Conservation (phyloP, 1,140 invertebrate genomes). For the Drosophila saltans region DNA sequence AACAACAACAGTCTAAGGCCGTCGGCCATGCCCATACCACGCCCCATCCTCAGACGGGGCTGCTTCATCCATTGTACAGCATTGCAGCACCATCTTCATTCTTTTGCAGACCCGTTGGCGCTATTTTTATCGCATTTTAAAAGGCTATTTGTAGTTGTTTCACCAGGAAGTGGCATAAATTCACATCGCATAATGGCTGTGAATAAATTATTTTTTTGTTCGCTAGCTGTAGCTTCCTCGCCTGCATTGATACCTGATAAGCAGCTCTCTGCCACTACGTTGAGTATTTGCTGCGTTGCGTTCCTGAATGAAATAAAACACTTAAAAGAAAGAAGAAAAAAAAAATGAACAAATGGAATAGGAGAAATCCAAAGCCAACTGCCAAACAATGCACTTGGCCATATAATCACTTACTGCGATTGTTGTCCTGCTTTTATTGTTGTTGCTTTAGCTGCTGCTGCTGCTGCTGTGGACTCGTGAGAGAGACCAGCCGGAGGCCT, state of each 20-base stretch:
- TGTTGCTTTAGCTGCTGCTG: slow-evolving; percentile 1
- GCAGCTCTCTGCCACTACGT: slow-evolving; percentile 14
- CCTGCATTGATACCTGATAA: slow-evolving; percentile 69
- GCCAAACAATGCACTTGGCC: slow-evolving; percentile 71
- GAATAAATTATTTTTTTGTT: slow-evolving; percentile 72
- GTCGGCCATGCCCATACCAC: slow-evolving; percentile 41
- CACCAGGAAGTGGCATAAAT: slow-evolving; percentile 81
- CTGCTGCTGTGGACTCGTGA: slow-evolving; percentile 28
- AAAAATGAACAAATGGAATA: slow-evolving; percentile 4
- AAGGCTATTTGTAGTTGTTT: slow-evolving; percentile 80
- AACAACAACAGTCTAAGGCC: slow-evolving; percentile 1
- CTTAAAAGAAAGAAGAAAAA: slow-evolving; percentile 27
- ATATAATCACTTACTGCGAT: slow-evolving; percentile 79
- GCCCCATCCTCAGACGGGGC: slow-evolving; percentile 45
- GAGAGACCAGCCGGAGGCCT: slow-evolving; percentile 64
- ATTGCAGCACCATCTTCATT: slow-evolving; percentile 39
- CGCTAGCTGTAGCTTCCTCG: slow-evolving; percentile 59
- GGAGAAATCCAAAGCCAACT: slow-evolving; percentile 34
- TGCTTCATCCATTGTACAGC: slow-evolving; percentile 38
- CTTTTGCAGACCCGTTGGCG: slow-evolving; percentile 66
- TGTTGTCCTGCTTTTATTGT: slow-evolving; percentile 59
- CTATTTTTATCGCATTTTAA: slow-evolving; percentile 82
- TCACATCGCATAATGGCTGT: slow-evolving; percentile 80
- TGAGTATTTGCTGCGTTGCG: slow-evolving; percentile 37
- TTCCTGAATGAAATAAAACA: slow-evolving; percentile 63